Evolutionary conservation across 2,797 vertebrate genomes (phyloP), one percentile per base, ranked within the genome.

Genomic region (Neosilurus mollespiculum): DNA sequence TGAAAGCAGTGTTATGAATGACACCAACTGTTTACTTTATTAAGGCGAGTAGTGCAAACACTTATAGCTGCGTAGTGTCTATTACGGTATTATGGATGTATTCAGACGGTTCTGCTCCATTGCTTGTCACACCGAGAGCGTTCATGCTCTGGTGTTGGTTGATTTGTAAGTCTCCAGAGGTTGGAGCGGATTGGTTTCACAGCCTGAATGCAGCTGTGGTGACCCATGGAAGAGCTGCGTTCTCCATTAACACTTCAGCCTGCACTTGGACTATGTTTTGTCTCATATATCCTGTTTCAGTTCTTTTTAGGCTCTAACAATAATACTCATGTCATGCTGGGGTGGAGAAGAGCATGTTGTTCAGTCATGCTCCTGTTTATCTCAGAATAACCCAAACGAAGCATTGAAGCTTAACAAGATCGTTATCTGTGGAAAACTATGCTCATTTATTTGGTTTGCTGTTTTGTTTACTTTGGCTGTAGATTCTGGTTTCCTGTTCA

Each of bases 401-500:
- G 54, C 53, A 59, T n/a, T 20, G 26, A 78, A 62, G 56, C 59
- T 49, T 30, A 49, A 67, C 34, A 9, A 75, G 66, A 76, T 84
- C 53, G 7, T 1, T 84, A 51, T 76, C 71, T 76, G 22, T 75
- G 78, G 9, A 37, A 59, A 58, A 37, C 10, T 9, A 20, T 81
- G 65, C 51, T 62, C 16, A 26, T 79, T 78, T 49, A 65, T 79
- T 78, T 72, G 54, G 43, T 79, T 64, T 67, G 49, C 30, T 66
- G 26, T 71, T 81, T 58, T 85, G 9, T 77, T 81, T 37, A 18
- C 75, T 53, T 24, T 80, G 4, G 64, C 92, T 93, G 66, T 83
- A 99, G 98, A 96, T 92, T 98, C 97, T 0, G 97, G 98, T 37
- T 97, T 95, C 85, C 91, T 99, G 89, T 99, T 99, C 86, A 99